These are phyloP conservation scores for Cyclophora punctaria DNA, from an alignment of 2,888 invertebrate genomes.

Conservation along the genomic window DNA sequence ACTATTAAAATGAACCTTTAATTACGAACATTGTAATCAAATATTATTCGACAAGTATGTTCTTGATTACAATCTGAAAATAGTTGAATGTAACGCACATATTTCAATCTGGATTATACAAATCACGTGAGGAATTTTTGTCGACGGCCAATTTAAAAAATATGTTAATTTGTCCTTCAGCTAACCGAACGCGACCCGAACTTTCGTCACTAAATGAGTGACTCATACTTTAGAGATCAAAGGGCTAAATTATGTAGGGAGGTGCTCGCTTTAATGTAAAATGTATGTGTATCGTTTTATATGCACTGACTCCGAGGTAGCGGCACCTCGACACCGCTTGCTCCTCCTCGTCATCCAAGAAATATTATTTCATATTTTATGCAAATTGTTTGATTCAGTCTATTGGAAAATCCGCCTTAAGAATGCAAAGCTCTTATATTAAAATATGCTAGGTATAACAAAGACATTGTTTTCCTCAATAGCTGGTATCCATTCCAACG, in stretches of 20 bases:
- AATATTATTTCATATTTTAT: too few species aligned
- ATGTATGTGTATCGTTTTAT: conserved; percentile 11
- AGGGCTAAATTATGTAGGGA: conserved; percentile 36
- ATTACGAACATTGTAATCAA: too few species aligned
- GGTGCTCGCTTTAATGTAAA: conserved; percentile 34
- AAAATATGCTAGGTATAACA: conserved; percentile 23
- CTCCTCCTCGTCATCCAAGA: background rate
- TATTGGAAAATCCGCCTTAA: conserved; percentile 1
- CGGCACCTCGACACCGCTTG: background rate
- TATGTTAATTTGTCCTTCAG: background rate
- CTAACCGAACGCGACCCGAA: background rate
- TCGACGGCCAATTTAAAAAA: background rate
- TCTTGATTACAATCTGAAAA: too few species aligned
- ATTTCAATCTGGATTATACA: background rate
- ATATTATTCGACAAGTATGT: too few species aligned
- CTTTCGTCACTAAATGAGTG: conserved; percentile 25
- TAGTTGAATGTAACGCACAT: too few species aligned
- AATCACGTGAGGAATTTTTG: background rate
- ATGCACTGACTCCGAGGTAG: conserved; percentile 6
- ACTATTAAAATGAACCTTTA: too few species aligned
- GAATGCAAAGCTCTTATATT: conserved; percentile 10
- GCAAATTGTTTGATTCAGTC: background rate
- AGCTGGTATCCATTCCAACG: conserved; percentile 25
- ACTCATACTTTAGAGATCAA: conserved; percentile 40
- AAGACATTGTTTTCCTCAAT: conserved; percentile 35